Conservation (phyloP, 2,113 vertebrate species). For the Semicossyphus pulcher region DNA sequence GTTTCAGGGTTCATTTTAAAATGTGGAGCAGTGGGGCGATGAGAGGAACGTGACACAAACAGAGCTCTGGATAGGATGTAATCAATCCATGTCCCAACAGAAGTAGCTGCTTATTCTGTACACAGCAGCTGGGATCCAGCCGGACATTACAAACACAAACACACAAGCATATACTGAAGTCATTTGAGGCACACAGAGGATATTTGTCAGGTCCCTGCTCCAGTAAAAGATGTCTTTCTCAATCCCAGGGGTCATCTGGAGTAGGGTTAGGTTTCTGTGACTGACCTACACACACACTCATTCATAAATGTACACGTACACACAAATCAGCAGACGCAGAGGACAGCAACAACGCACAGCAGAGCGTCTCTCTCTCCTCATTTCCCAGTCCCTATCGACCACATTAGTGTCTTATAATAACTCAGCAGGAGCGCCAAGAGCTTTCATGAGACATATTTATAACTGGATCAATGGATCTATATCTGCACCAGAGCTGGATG, state of each 20-base stretch:
- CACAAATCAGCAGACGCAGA: not conserved
- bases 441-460: constrained; percentile 44
- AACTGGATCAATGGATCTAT: constrained; percentile 42
- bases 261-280: constrained; percentile 14
- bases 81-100: constrained; percentile 29
- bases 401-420: constrained; percentile 51
- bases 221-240: not conserved
- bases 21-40: constrained; percentile 18
- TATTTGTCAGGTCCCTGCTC: not conserved
- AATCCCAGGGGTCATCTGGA: constrained; percentile 12
- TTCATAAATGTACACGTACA: not conserved
- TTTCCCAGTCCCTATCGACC: constrained; percentile 33
- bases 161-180: not conserved
- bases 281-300: not conserved
- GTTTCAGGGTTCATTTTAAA: constrained; percentile 32
- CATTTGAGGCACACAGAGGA: constrained; percentile 27
- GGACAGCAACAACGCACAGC: not conserved
- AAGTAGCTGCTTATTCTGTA: constrained; percentile 26
- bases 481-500: constrained; percentile 12
- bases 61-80: not conserved
- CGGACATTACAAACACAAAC: not conserved
- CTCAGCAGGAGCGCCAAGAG: constrained; percentile 36
- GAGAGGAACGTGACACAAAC: not conserved
- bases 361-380: not conserved
- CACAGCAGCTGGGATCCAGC: not conserved